phyloP scores from a whole-genome alignment of 2,888 invertebrate species.

The Chorisops tibialis region DNA sequence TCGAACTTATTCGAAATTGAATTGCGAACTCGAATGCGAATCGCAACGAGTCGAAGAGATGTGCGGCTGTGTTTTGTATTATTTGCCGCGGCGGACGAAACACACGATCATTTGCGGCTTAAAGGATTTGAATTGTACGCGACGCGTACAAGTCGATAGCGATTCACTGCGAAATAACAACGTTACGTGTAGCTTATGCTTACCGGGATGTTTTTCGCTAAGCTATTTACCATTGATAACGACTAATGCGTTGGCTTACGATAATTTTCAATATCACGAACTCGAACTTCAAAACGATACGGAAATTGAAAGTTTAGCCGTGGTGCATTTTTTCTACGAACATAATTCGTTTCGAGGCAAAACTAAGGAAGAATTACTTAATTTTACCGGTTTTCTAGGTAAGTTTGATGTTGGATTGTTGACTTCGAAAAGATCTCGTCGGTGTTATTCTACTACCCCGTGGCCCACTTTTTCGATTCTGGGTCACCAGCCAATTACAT shows the following conservation, averaged over 20 bases:
- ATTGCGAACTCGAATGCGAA: conserved; percentile 76
- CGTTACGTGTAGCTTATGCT: conserved; percentile 52
- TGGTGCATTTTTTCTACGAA: conserved; percentile 71
- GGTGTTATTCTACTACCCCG: too few relatives aligned
- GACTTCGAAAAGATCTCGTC: too few relatives aligned
- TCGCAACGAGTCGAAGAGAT: conserved; percentile 60
- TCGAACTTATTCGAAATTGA: conserved; percentile 71
- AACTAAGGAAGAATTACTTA: conserved; percentile 74
- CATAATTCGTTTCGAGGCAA: conserved; percentile 67
- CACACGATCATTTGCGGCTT: conserved; percentile 68
- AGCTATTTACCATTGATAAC: conserved; percentile 53
- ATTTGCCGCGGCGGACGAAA: conserved; percentile 59
- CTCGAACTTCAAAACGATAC: conserved; percentile 35
- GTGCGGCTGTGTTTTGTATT: conserved; percentile 45
- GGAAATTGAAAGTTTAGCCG: conserved; percentile 59
- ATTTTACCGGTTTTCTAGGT: conserved; percentile 80
- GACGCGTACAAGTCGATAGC: conserved; percentile 45
- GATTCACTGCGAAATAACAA: conserved; percentile 34
- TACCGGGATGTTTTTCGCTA: conserved; percentile 75
- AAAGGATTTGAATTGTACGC: conserved; percentile 61
- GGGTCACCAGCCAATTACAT: too few relatives aligned
- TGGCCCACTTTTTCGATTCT: too few relatives aligned
- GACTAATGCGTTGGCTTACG: background rate
- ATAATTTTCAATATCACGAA: conserved; percentile 44
- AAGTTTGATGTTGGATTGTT: conserved; percentile 53